These are phyloP conservation scores for Numenius arquata DNA, from an alignment of 2,113 vertebrate species.

Conservation along the genomic window DNA sequence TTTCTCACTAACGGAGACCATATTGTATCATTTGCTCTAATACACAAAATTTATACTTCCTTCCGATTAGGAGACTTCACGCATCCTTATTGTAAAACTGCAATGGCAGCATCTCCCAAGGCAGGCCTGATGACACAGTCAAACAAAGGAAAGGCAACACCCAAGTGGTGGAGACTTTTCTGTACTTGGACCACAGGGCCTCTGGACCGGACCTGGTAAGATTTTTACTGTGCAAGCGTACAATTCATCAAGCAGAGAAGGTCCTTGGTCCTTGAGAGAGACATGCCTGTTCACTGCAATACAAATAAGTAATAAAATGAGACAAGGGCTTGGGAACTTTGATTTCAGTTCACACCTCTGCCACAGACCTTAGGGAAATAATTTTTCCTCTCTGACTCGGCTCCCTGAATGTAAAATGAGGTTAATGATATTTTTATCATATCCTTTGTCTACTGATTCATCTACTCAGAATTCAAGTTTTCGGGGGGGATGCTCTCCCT, in stretches of 20 bases:
- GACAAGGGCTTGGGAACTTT: neutral
- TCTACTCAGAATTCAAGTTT: slow-evolving; percentile 7
- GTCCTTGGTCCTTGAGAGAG: neutral
- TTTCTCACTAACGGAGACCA: neutral
- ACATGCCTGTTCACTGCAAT: neutral
- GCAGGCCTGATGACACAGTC: neutral
- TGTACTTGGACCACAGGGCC: neutral
- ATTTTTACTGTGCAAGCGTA: neutral
- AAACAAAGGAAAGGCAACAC: neutral
- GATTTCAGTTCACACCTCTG: slow-evolving; percentile 1
- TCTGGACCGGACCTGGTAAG: neutral
- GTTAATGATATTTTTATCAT: slow-evolving; percentile 42
- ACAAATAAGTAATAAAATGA: neutral
- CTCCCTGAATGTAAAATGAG: slow-evolving; percentile 20
- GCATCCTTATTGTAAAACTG: neutral
- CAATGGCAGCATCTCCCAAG: neutral
- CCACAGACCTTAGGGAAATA: slow-evolving; percentile 21
- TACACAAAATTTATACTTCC: neutral
- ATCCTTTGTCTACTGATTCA: slow-evolving; percentile 13
- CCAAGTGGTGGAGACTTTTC: neutral
- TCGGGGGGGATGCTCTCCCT: neutral
- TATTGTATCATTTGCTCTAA: neutral
- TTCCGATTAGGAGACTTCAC: neutral
- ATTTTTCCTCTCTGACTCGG: neutral
- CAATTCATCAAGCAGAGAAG: neutral